A percentile compares a stretch with the other conserved stretches of the same genome.
These are phyloP conservation scores for Hyposoter didymator DNA, from an alignment of 2,888 invertebrate species.

Conservation along the genomic window DNA sequence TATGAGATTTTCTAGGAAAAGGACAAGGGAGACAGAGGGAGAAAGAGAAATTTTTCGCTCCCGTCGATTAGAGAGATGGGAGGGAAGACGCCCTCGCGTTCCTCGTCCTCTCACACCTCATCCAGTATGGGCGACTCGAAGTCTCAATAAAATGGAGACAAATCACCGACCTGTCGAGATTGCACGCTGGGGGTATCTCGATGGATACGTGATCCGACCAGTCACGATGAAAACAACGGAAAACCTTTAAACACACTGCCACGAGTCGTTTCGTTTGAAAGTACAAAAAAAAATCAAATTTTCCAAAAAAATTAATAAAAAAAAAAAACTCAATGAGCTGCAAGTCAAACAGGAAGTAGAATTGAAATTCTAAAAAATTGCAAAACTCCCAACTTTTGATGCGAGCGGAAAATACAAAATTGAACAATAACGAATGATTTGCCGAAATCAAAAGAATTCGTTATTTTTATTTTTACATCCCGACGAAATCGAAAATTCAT, in stretches of 20 bases:
- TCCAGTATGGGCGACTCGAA: conserved; percentile 80
- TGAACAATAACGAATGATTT: not conserved
- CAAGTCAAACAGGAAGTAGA: no score
- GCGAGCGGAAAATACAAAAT: not conserved
- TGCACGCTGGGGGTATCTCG: conserved; percentile 72
- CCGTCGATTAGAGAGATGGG: conserved; percentile 34
- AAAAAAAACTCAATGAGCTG: not conserved
- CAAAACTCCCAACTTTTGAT: not conserved
- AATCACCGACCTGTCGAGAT: conserved; percentile 78
- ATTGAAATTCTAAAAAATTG: not conserved
- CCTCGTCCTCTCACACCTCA: conserved; percentile 70
- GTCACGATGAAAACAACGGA: conserved; percentile 24
- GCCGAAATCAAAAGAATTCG: no score
- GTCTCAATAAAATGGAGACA: conserved; percentile 81
- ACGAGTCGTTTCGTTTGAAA: conserved; percentile 19
- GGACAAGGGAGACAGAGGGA: not conserved
- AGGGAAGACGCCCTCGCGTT: conserved; percentile 39
- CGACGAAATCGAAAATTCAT: no score
- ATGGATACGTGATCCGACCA: conserved; percentile 50
- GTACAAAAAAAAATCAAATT: not conserved
- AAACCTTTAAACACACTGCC: conserved; percentile 2
- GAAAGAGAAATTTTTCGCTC: conserved; percentile 16
- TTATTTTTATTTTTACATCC: no score
- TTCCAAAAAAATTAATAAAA: not conserved
- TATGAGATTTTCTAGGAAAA: conserved; percentile 22